Evolutionary conservation across 2,113 vertebrate species (phyloP), one percentile per base, ranked within the genome.

Genomic region (Lampris megalopsis): DNA sequence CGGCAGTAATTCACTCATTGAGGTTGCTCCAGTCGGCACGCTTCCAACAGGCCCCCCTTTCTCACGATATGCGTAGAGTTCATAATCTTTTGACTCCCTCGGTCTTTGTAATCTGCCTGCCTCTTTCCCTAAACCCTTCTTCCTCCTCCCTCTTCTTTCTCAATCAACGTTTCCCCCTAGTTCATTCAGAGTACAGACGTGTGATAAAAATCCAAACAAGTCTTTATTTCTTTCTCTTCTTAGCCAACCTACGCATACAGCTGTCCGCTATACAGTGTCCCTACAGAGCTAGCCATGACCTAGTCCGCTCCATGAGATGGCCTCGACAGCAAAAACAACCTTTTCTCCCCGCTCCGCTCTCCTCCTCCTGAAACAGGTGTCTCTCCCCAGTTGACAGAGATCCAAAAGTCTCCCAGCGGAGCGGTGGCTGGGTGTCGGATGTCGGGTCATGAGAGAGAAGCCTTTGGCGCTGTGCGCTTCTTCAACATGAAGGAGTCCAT

Each of bases 281-380:
- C 57, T 47, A 5, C 66, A 63, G 68, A 74, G 73, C 70, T 56
- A 73, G 58, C 61, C n/a, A 36, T 13, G 9, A n/a, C 75, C 66
- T 40, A 0, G 68, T 68, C 70, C 68, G 56, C 8, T 56, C 37
- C 24, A 24, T 50, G 3, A 53, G 42, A 48, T 40, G 40, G 42
- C 7, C 7, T 63, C 50, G 48, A 41, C 50, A 40, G 8, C 35
- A 48, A 40, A 9, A 8, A 71, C 60, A 49, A 62, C 35, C 42
- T 80, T 48, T 63, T 45, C 58, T 40, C 38, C 67, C 43, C 53
- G 6, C 54, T 45, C 24, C 57, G 36, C 63, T 49, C 68, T 56
- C 75, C 77, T 78, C 79, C 77, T 75, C 52, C 73, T 75, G 59
- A 82, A 84, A 85, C 90, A 91, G 90, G 88, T 91, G 85, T 72